A percentile compares a stretch with the other conserved stretches of the same genome.
Evolutionary conservation across 1,140 invertebrate species (phyloP).

Genomic region (Drosophila ogumai): DNA sequence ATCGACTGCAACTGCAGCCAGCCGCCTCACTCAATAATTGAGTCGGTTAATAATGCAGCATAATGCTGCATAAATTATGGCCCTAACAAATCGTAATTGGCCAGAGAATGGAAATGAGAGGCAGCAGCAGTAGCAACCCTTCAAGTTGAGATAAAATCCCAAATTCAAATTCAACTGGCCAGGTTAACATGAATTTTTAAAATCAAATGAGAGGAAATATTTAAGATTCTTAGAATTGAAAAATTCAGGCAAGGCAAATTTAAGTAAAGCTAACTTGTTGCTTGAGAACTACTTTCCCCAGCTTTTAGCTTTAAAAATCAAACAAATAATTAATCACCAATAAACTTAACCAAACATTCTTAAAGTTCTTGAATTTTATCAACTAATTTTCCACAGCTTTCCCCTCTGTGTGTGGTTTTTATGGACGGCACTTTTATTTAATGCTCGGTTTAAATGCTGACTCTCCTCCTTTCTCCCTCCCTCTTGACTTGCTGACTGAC

Average conservation of each 20-base stretch:
- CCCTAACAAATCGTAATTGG: slow-evolving; percentile 38
- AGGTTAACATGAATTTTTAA: slow-evolving; percentile 5
- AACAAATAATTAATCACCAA: background rate
- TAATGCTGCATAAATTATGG: slow-evolving; percentile 57
- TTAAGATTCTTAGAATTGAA: too few relatives aligned
- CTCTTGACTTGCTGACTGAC: slow-evolving; percentile 13
- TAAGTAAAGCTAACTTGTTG: background rate
- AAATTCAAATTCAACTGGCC: slow-evolving; percentile 14
- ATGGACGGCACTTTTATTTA: slow-evolving; percentile 31
- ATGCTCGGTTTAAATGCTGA: slow-evolving; percentile 36
- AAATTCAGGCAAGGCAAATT: background rate
- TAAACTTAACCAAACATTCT: background rate
- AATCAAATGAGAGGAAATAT: background rate
- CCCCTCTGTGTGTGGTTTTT: slow-evolving; percentile 20
- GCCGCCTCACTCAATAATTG: slow-evolving; percentile 46
- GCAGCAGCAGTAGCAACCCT: background rate
- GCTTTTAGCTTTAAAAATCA: background rate
- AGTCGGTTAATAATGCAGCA: slow-evolving; percentile 61
- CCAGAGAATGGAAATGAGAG: slow-evolving; percentile 18
- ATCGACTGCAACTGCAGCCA: slow-evolving; percentile 11
- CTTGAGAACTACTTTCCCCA: too few relatives aligned
- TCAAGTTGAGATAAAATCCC: slow-evolving; percentile 15
- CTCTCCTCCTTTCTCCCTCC: background rate
- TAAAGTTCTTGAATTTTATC: slow-evolving; percentile 4
- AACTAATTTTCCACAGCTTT: slow-evolving; percentile 17